Conservation (phyloP, 2,888 invertebrate species). For the Drosophila pseudotalamancana region DNA sequence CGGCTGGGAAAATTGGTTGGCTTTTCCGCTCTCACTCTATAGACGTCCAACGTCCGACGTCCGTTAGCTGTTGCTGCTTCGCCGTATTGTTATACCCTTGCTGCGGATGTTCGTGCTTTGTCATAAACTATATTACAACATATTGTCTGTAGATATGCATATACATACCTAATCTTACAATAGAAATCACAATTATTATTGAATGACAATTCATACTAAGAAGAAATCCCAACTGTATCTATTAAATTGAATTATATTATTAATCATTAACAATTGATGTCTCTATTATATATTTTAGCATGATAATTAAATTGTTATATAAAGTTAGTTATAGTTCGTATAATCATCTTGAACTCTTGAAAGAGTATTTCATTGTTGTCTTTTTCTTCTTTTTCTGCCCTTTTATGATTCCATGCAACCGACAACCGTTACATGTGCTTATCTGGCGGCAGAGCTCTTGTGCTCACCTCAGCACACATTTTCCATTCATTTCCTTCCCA, state of each 20-base stretch:
- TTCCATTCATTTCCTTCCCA: slow-evolving; percentile 51
- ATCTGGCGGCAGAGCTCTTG: slow-evolving; percentile 49
- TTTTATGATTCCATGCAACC: slow-evolving; percentile 46
- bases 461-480: slow-evolving; percentile 37
- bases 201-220: too few species aligned
- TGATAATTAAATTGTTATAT: too few species aligned
- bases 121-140: neutral
- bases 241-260: too few species aligned
- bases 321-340: too few species aligned
- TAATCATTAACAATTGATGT: too few species aligned
- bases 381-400: neutral
- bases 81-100: neutral
- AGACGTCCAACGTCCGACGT: too few species aligned
- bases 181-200: too few species aligned
- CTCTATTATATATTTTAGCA: too few species aligned
- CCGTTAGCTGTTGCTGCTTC: neutral
- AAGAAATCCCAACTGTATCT: too few species aligned
- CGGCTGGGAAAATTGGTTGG: slow-evolving; percentile 52
- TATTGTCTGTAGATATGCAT: too few species aligned
- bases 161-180: too few species aligned
- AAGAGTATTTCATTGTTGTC: neutral
- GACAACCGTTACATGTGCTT: slow-evolving; percentile 70
- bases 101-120: neutral
- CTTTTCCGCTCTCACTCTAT: slow-evolving; percentile 20
- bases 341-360: too few species aligned